Conservation (phyloP, 1,140 invertebrate genomes). For the Drosophila rufa region DNA sequence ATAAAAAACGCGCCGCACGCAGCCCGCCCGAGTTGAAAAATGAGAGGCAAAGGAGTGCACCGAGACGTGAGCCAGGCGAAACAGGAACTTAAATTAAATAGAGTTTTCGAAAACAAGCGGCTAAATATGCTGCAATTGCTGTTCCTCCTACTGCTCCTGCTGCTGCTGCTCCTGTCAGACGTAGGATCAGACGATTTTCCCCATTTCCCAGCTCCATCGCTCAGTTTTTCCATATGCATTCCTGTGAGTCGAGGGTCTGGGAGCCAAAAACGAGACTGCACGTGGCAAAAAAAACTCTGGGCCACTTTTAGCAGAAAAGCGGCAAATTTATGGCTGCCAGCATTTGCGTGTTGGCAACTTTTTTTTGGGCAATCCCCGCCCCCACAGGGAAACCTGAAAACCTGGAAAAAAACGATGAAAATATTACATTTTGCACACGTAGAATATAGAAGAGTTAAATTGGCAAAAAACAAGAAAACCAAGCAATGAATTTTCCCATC, state of each 20-base stretch:
- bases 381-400: neutral
- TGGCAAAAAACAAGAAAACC: slow-evolving; percentile 19
- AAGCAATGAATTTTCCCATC: slow-evolving; percentile 31
- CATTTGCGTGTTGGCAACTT: slow-evolving; percentile 74
- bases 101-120: slow-evolving; percentile 78
- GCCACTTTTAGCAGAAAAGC: slow-evolving; percentile 73
- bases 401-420: slow-evolving; percentile 33
- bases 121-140: slow-evolving; percentile 71
- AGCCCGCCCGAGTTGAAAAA: slow-evolving; percentile 69
- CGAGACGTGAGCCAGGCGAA: slow-evolving; percentile 55
- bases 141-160: neutral
- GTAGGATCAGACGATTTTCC: slow-evolving; percentile 19
- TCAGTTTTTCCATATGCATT: slow-evolving; percentile 55
- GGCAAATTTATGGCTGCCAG: slow-evolving; percentile 73
- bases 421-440: slow-evolving; percentile 63
- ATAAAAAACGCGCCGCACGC: slow-evolving; percentile 38
- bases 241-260: slow-evolving; percentile 23
- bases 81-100: slow-evolving; percentile 66
- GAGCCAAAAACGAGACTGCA: slow-evolving; percentile 56
- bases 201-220: slow-evolving; percentile 12
- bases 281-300: slow-evolving; percentile 75
- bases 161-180: slow-evolving; percentile 5
- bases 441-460: slow-evolving; percentile 57
- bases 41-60: slow-evolving; percentile 54
- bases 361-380: slow-evolving; percentile 11